phyloP scores from a whole-genome alignment of 2,797 vertebrate genomes.

The Kryptopterus vitreolus region DNA sequence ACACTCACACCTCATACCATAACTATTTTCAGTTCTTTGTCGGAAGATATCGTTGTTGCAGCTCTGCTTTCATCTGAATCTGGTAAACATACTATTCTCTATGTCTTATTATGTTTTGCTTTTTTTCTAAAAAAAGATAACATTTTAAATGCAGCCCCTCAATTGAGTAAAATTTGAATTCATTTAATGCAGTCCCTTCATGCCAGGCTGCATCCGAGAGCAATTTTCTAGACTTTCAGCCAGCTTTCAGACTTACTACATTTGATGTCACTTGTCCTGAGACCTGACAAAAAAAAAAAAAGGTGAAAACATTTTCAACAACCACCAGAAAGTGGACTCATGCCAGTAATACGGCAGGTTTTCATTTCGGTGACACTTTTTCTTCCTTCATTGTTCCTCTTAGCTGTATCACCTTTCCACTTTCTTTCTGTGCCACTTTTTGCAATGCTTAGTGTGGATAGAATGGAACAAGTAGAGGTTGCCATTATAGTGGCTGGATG shows the following conservation, averaged over 20 bases:
- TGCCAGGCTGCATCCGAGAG: not conserved
- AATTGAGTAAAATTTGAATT: not conserved
- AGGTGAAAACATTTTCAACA: not conserved
- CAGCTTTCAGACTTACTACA: not conserved
- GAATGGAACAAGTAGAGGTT: constrained; percentile 16
- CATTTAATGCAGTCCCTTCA: not conserved
- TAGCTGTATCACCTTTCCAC: not conserved
- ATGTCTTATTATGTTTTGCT: too few relatives aligned
- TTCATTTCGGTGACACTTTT: not conserved
- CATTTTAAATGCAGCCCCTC: not conserved
- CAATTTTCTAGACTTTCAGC: not conserved
- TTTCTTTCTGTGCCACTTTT: not conserved
- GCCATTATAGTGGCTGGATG: constrained; percentile 60
- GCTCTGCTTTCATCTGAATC: not conserved
- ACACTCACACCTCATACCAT: not conserved
- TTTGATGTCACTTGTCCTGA: not conserved
- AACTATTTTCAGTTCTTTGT: not conserved
- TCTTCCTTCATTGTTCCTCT: not conserved
- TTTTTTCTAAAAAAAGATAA: too few relatives aligned
- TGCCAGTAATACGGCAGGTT: not conserved
- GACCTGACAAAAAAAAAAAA: not conserved
- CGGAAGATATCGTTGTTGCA: not conserved
- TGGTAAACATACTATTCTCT: not conserved
- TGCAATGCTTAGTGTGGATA: not conserved
- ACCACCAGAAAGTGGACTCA: not conserved